Evolutionary conservation across 2,888 invertebrate genomes (phyloP).

Genomic region (Aethes cnicana): DNA sequence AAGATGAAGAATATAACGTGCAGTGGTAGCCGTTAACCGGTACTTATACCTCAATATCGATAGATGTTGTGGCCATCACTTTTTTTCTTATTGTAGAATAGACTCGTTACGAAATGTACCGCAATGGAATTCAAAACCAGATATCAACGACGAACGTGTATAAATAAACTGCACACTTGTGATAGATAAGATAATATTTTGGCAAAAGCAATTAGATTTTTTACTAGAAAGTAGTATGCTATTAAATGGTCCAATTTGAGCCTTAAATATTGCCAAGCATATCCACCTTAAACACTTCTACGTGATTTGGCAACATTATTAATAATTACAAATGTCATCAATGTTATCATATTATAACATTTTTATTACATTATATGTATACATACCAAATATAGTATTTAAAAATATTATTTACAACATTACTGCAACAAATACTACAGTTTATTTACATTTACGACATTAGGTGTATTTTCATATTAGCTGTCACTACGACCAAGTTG

Average conservation of each 20-base stretch:
- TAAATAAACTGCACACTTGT: no score
- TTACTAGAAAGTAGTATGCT: no score
- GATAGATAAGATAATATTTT: no score
- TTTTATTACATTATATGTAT: neutral
- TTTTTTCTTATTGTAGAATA: no score
- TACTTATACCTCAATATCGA: no score
- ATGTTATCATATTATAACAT: neutral
- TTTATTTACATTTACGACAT: slow-evolving; percentile 4
- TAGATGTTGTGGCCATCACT: no score
- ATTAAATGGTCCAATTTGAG: no score
- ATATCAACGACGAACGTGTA: no score
- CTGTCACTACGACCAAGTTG: neutral
- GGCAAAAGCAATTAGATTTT: no score
- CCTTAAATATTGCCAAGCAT: no score
- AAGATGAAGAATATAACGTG: no score
- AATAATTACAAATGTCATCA: neutral
- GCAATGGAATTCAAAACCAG: neutral
- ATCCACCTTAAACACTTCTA: neutral
- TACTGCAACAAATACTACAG: slow-evolving; percentile 19
- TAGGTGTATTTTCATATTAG: neutral
- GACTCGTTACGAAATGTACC: neutral
- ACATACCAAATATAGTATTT: slow-evolving; percentile 8
- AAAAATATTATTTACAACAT: neutral
- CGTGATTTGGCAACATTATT: slow-evolving; percentile 9
- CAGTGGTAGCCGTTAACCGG: no score